Percentiles rank a stretch among this genome's conserved stretches.
phyloP scores from a whole-genome alignment of 2,888 invertebrate species.

The Lordiphosa andalusiaca region DNA sequence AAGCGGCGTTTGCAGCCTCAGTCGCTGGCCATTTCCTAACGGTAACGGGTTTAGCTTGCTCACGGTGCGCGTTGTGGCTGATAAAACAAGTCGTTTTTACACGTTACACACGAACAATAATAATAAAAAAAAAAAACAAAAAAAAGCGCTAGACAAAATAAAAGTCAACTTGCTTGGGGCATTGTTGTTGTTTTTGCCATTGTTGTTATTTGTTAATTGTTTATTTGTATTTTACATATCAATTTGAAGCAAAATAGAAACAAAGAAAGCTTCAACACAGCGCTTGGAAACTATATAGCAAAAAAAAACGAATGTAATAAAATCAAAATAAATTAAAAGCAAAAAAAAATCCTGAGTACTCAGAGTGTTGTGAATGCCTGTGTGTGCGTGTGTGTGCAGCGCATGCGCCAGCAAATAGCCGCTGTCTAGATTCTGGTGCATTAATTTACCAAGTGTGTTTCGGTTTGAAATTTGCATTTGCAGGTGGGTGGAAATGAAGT shows the following conservation, averaged over 20 bases:
- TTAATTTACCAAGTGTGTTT: slow-evolving; percentile 49
- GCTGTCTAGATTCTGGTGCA: slow-evolving; percentile 42
- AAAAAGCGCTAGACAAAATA: slow-evolving; percentile 60
- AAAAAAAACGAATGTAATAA: slow-evolving; percentile 47
- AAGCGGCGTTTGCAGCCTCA: not conserved
- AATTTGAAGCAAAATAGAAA: slow-evolving; percentile 20
- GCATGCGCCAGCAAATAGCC: slow-evolving; percentile 51
- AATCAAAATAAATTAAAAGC: slow-evolving; percentile 64
- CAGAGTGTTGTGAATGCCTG: slow-evolving; percentile 32
- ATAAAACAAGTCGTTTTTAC: no score
- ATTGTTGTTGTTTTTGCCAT: slow-evolving; percentile 27
- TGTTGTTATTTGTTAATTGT: slow-evolving; percentile 13
- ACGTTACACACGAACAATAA: slow-evolving; percentile 68
- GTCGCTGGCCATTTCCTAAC: slow-evolving; percentile 43
- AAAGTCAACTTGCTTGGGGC: slow-evolving; percentile 41
- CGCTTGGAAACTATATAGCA: slow-evolving; percentile 5
- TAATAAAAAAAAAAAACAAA: slow-evolving; percentile 48
- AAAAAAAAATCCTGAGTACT: slow-evolving; percentile 46
- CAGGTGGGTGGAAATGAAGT: slow-evolving; percentile 41
- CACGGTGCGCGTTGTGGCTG: slow-evolving; percentile 28
- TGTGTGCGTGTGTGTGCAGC: slow-evolving; percentile 35
- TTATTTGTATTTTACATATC: slow-evolving; percentile 23
- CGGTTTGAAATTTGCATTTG: slow-evolving; percentile 6
- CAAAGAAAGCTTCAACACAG: slow-evolving; percentile 3
- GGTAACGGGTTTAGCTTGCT: slow-evolving; percentile 45